Base-by-base conservation (phyloP, 2,113 vertebrate species). In the Ranitomeya imitator region DNA sequence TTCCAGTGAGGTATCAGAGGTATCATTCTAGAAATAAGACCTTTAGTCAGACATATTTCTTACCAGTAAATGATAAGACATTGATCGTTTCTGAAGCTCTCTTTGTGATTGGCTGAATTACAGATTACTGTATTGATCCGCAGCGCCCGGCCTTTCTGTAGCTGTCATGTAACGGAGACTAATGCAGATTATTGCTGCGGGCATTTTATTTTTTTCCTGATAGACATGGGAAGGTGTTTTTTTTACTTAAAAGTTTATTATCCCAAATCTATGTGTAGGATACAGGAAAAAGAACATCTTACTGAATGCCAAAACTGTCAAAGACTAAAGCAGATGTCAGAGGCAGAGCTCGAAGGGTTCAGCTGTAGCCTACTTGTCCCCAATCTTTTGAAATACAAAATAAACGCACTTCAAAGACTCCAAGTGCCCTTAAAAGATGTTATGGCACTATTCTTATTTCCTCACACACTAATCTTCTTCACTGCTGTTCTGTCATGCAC, bases 51-150 rank as follows among this genome's bases (percentile, higher is more conserved):
- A 63, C 60, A 78, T 52, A 54, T 85, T 85, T 89, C 67, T 85
- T 69, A 85, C 57, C 82, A 45, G 81, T 85, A 89, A 89, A 89
- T 71, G 81, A 85, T 89, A 85, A 89, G 87, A 57, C 61, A 89
- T 89, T 69, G 87, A 89, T 89, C 59, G 74, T 69, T 85, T 71
- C 23, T 85, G 26, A 78, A 79, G 87, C 82, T 37, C 51, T 13
- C 54, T 61, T 52, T 57, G 82, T 85, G 87, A 89, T 89, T 89
- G 81, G 87, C 81, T 79, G 71, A 61, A 51, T 69, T 89, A 89
- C 87, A 89, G 87, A 89, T 89, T 89, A 79, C 73, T 79, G 19
- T 85, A 89, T 89, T 85, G 87, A 89, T 89, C 73, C 7, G 2
- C 1, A 57, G 76, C 73, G 16, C 63, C 26, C 57, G 12, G n/a